Evolutionary conservation across 2,797 vertebrate species (phyloP).

Genomic region (Perodicticus potto): DNA sequence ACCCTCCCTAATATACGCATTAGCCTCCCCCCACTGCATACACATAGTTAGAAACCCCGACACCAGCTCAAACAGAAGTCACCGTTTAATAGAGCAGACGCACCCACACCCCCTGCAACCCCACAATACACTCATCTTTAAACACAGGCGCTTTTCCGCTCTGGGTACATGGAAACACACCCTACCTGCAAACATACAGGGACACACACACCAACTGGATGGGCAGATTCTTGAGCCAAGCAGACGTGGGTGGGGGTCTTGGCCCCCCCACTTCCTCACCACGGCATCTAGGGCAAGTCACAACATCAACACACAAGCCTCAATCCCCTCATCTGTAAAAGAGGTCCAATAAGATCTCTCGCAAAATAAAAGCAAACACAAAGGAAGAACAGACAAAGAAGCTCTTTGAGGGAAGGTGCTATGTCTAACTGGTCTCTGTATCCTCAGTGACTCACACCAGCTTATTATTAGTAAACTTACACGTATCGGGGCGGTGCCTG

Average conservation of each 20-base stretch:
- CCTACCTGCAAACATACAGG: slow-evolving; percentile 7
- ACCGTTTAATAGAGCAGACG: background rate
- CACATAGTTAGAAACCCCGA: background rate
- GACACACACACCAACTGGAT: background rate
- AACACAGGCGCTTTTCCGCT: background rate
- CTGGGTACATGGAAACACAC: background rate
- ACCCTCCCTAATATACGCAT: background rate
- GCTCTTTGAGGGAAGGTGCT: background rate
- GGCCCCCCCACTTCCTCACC: background rate
- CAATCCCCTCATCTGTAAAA: background rate
- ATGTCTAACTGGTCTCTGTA: too few species aligned
- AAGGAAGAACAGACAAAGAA: background rate
- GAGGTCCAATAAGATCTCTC: background rate
- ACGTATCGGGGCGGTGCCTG: too few species aligned
- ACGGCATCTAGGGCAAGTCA: background rate
- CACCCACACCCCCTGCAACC: background rate
- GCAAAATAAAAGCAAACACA: background rate
- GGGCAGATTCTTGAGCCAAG: background rate
- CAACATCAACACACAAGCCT: background rate
- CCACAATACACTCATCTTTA: background rate
- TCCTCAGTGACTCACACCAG: background rate
- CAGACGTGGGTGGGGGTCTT: background rate
- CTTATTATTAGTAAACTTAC: background rate
- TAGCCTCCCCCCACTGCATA: background rate
- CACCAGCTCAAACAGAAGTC: background rate